phyloP scores from a whole-genome alignment of 2,888 invertebrate genomes.

The Ommatoiulus sabulosus region DNA sequence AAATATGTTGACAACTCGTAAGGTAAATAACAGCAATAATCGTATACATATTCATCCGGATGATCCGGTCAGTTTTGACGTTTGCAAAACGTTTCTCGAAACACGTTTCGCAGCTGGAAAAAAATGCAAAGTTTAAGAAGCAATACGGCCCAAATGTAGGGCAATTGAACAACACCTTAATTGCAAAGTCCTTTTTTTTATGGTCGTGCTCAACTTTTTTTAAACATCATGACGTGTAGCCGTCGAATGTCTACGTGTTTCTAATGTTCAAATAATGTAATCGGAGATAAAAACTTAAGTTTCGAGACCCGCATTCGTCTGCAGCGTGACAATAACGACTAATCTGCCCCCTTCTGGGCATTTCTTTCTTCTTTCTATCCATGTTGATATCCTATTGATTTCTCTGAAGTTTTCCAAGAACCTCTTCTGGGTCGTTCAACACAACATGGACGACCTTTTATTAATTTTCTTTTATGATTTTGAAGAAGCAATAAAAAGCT shows the following conservation, averaged over 20 bases:
- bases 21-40: slow-evolving; percentile 21
- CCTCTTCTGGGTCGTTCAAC: neutral
- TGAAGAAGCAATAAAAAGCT: neutral
- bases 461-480: slow-evolving; percentile 36
- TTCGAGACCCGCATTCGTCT: neutral
- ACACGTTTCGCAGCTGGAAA: neutral
- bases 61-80: neutral
- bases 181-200: slow-evolving; percentile 30
- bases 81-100: neutral
- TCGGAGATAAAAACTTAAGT: neutral
- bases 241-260: neutral
- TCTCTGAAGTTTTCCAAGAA: slow-evolving; percentile 1
- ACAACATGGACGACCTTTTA: slow-evolving; percentile 4
- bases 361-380: neutral
- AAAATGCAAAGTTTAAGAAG: neutral
- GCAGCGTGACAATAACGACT: neutral
- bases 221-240: neutral
- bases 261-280: neutral
- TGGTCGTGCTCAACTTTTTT: slow-evolving; percentile 8
- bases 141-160: neutral
- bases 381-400: slow-evolving; percentile 34
- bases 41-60: neutral
- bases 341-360: slow-evolving; percentile 17
- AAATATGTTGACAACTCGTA: slow-evolving; percentile 23
- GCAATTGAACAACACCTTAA: slow-evolving; percentile 36